Conservation (phyloP, 2,888 invertebrate genomes). For the Scaptomyza polygonia region DNA sequence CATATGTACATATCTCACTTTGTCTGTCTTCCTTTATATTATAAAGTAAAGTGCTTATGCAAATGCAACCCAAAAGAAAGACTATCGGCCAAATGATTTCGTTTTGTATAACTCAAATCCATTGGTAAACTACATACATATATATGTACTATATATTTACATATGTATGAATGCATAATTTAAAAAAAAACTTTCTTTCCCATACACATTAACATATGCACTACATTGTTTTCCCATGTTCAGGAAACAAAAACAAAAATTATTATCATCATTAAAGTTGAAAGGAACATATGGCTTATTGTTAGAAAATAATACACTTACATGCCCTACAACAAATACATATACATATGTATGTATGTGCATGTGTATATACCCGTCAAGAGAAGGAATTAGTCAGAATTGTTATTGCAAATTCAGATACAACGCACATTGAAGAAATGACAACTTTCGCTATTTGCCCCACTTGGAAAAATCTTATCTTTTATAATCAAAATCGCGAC, state of each 20-base stretch:
- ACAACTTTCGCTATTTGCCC: constrained; percentile 39
- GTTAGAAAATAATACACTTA: no score
- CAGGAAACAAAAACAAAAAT: background rate
- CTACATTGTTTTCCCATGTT: background rate
- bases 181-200: no score
- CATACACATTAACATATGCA: constrained; percentile 3
- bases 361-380: background rate
- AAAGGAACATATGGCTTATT: no score
- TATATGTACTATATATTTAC: no score
- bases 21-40: background rate
- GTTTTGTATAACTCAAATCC: no score
- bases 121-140: no score
- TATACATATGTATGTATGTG: no score
- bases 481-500: background rate
- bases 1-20: background rate
- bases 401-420: constrained; percentile 19
- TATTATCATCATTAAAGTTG: no score
- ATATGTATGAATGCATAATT: no score
- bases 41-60: no score
- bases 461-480: constrained; percentile 42
- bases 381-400: constrained; percentile 6
- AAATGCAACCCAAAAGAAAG: background rate
- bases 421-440: constrained; percentile 22
- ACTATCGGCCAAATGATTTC: background rate
- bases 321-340: no score